Percentiles rank a stretch among this genome's conserved stretches.
Evolutionary conservation across 2,113 vertebrate genomes (phyloP).

Genomic region (Melanocharis versteri): DNA sequence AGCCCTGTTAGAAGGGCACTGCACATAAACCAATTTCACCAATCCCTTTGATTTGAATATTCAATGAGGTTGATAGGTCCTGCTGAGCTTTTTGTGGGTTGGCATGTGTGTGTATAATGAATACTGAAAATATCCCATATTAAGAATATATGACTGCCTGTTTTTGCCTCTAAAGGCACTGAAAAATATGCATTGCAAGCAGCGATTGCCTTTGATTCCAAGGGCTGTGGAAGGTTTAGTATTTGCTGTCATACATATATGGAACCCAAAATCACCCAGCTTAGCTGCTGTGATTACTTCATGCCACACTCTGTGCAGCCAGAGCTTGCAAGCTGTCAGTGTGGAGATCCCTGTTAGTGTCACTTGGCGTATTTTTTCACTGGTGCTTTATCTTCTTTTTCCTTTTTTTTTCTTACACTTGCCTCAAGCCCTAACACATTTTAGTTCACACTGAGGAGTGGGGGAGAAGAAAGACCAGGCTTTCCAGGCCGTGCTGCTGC

Average conservation of each 20-base stretch:
- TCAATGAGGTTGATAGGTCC: neutral
- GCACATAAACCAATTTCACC: neutral
- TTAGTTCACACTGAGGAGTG: neutral
- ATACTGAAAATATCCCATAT: neutral
- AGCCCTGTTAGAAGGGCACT: neutral
- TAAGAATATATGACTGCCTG: no score
- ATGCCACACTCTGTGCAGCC: neutral
- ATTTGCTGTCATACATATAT: neutral
- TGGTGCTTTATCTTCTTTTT: neutral
- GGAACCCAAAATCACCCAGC: rapidly evolving
- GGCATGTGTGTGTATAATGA: neutral
- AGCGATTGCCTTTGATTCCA: neutral
- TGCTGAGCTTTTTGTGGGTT: neutral
- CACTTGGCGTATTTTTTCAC: neutral
- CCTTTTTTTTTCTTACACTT: neutral
- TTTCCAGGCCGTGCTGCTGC: neutral
- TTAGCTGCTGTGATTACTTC: neutral
- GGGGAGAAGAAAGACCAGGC: neutral
- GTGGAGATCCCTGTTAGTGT: neutral
- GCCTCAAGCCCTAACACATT: neutral
- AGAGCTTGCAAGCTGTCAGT: neutral
- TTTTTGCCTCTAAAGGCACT: neutral
- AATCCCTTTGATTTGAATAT: neutral
- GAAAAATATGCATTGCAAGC: neutral
- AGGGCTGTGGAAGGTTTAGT: neutral